Conservation (phyloP, 1,140 invertebrate genomes). For the Euura lappo region DNA sequence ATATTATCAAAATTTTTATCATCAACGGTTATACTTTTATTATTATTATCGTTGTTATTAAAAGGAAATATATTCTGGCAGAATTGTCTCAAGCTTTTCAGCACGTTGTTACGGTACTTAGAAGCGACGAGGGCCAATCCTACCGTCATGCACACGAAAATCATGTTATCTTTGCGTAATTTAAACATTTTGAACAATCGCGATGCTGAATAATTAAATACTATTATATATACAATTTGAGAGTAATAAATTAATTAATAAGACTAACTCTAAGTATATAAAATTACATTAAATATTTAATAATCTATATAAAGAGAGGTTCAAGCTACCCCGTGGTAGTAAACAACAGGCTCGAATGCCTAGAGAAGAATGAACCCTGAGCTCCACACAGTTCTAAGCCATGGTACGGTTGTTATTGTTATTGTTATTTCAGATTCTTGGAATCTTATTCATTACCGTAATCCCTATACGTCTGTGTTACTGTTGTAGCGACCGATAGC, state of each 20-base stretch:
- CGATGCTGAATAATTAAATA: slow-evolving; percentile 10
- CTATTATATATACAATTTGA: slow-evolving; percentile 8
- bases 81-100: slow-evolving; percentile 48
- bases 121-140: slow-evolving; percentile 52
- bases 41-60: slow-evolving; percentile 24
- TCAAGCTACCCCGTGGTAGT: slow-evolving; percentile 34
- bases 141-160: slow-evolving; percentile 51
- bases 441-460: neutral
- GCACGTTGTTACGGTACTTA: slow-evolving; percentile 54
- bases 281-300: slow-evolving; percentile 22
- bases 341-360: slow-evolving; percentile 13
- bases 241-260: slow-evolving; percentile 15
- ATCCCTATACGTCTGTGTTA: neutral
- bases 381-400: neutral
- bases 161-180: slow-evolving; percentile 42
- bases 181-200: slow-evolving; percentile 3
- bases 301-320: slow-evolving; percentile 24
- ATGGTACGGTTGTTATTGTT: neutral
- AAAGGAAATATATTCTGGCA: slow-evolving; percentile 38
- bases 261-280: slow-evolving; percentile 15
- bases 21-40: slow-evolving; percentile 19
- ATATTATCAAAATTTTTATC: slow-evolving; percentile 28
- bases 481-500: too few species aligned
- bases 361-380: neutral
- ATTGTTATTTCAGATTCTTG: neutral